Evolutionary conservation across 2,797 vertebrate species (phyloP), one percentile per base, ranked within the genome.

Genomic region (Liasis olivaceus): DNA sequence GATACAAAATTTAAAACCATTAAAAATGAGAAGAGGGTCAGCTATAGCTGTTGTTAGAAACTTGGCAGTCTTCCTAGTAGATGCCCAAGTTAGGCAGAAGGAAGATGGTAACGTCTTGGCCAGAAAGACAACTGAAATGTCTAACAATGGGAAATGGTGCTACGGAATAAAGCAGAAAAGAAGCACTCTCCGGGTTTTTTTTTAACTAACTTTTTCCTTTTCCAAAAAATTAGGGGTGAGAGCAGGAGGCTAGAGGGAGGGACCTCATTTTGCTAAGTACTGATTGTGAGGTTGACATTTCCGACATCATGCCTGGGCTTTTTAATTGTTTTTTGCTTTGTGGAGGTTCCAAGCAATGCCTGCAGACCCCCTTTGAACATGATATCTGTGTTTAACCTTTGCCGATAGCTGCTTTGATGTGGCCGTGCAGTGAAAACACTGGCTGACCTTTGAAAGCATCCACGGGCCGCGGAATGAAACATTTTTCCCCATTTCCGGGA

Each of bases 391-490:
- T 91, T 77, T 54, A 69, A 85, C 81, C 13, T 92, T 36, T 89
- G 66, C 28, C 31, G 36, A 92, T 47, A 42, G 6, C 54, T 24
- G 58, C 81, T 92, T 90, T 0, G 2, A 42, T 0, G 0, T 12
- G 26, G 12, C 63, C 31, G 56, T 54, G 24, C 42, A 24, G 42
- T 0, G 22, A 0, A 13, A n/a, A 24, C 31, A 47, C 24, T 24
- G 26, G 89, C n/a, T 1, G 4, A 5, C 56, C n/a, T 58, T 36
- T 0, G 42, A 0, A 77, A 94, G 88, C 31, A 24, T 85, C 1
- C 0, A 0, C 0, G 47, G 13, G 69, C 24, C 58, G 26, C 1
- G n/a, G 62, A 54, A 0, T 22, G 15, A 26, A 1, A 56, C 77
- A 0, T 0, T 85, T 31, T 54, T 26, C 28, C 66, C 36, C 31